Conservation (phyloP, 2,888 invertebrate genomes). For the Amphipyra berbera region DNA sequence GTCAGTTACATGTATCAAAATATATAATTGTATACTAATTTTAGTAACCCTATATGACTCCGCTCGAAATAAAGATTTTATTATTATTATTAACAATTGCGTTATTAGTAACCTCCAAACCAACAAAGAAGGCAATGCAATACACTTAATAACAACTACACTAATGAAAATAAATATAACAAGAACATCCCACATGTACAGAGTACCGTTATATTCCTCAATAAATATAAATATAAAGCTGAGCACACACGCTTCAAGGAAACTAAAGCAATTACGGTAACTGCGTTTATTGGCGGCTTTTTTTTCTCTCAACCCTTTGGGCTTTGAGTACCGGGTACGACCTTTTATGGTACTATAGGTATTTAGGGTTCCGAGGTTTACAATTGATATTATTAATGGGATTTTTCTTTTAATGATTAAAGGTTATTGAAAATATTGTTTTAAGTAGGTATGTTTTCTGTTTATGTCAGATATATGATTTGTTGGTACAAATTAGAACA, state of each 20-base stretch:
- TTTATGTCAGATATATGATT: no score
- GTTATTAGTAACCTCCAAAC: no score
- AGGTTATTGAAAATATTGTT: no score
- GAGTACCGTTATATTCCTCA: conserved; percentile 24
- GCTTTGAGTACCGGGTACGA: conserved; percentile 18
- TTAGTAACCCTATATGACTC: no score
- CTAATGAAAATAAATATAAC: conserved; percentile 18
- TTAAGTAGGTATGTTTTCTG: no score
- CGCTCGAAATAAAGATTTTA: no score
- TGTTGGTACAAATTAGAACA: no score
- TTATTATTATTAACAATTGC: no score
- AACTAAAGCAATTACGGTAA: conserved; percentile 56
- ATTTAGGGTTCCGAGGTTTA: conserved; percentile 23
- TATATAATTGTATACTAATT: no score
- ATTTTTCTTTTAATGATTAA: no score
- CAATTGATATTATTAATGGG: conserved; percentile 2
- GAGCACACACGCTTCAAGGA: conserved; percentile 36
- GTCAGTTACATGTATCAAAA: no score
- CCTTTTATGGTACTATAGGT: conserved; percentile 22
- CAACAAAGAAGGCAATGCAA: neutral
- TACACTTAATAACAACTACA: neutral
- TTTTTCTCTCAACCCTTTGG: conserved; percentile 51
- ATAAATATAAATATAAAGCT: conserved; percentile 36
- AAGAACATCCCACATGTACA: neutral
- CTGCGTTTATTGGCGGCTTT: conserved; percentile 45